A percentile compares a stretch with the other conserved stretches of the same genome.
These are phyloP conservation scores for Ametastegia equiseti DNA, from an alignment of 2,888 invertebrate species.

Conservation along the genomic window DNA sequence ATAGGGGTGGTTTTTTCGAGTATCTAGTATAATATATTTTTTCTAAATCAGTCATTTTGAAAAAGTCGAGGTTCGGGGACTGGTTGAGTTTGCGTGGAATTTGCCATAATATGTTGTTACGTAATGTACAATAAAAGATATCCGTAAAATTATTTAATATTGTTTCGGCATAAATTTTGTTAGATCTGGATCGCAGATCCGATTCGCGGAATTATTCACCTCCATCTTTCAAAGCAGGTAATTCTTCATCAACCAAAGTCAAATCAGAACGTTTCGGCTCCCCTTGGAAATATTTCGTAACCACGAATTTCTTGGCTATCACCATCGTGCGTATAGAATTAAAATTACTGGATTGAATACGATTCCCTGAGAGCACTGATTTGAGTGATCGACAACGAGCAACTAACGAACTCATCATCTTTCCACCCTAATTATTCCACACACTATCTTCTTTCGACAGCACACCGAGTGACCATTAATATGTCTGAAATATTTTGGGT, in stretches of 20 bases:
- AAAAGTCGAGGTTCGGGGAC: no score
- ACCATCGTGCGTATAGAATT: constrained; percentile 72
- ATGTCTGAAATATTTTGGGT: no score
- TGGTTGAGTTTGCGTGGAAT: no score
- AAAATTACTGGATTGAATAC: background rate
- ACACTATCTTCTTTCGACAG: no score
- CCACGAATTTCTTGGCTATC: constrained; percentile 81
- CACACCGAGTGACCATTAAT: no score
- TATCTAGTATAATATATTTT: no score
- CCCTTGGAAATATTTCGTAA: constrained; percentile 83
- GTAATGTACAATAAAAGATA: no score
- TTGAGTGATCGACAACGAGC: background rate
- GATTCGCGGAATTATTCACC: constrained; percentile 76
- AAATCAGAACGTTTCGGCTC: constrained; percentile 83
- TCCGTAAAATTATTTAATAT: background rate
- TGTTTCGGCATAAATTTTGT: background rate
- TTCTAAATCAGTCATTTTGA: no score
- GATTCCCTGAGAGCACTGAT: background rate
- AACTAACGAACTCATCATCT: constrained; percentile 18
- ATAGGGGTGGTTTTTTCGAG: no score
- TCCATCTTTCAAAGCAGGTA: constrained; percentile 82
- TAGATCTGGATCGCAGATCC: background rate
- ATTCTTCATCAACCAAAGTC: constrained; percentile 82
- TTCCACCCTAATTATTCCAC: background rate
- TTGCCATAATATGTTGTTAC: no score